phyloP scores from a whole-genome alignment of 2,113 vertebrate species.

The Dasyornis broadbenti region DNA sequence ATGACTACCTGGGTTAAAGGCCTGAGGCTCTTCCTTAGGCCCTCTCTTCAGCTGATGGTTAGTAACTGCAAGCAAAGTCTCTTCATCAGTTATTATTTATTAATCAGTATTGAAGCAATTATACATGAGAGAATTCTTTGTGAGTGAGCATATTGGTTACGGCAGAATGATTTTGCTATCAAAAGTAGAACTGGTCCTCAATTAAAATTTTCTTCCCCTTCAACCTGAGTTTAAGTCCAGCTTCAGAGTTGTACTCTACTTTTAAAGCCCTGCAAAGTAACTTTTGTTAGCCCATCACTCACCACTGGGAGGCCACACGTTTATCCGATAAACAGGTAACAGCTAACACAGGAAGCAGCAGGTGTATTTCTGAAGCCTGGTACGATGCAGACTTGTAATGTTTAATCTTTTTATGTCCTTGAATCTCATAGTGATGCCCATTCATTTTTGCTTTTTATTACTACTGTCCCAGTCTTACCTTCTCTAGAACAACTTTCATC shows the following conservation, averaged over 20 bases:
- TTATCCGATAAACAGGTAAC: conserved; percentile 3
- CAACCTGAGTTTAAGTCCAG: neutral
- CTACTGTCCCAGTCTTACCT: neutral
- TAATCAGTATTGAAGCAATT: conserved; percentile 66
- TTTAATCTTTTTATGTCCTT: neutral
- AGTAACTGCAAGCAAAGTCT: conserved; percentile 58
- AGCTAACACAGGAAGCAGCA: neutral
- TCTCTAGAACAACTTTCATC: neutral
- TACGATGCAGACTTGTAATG: rapidly evolving
- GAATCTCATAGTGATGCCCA: neutral
- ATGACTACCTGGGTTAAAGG: conserved; percentile 35
- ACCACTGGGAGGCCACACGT: neutral
- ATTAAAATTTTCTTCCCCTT: neutral
- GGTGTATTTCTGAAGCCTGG: neutral
- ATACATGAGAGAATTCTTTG: conserved; percentile 7
- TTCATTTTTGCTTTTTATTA: neutral
- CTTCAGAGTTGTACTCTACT: neutral
- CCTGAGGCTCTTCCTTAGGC: neutral
- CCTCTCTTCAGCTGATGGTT: conserved; percentile 13
- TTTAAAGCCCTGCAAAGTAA: neutral
- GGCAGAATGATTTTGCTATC: conserved; percentile 28
- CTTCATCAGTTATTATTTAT: conserved; percentile 56
- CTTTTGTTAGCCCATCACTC: conserved; percentile 4
- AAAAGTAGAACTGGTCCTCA: neutral
- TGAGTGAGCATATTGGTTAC: conserved; percentile 31